Conservation (phyloP, 2,888 invertebrate genomes). For the Philereme transversata region DNA sequence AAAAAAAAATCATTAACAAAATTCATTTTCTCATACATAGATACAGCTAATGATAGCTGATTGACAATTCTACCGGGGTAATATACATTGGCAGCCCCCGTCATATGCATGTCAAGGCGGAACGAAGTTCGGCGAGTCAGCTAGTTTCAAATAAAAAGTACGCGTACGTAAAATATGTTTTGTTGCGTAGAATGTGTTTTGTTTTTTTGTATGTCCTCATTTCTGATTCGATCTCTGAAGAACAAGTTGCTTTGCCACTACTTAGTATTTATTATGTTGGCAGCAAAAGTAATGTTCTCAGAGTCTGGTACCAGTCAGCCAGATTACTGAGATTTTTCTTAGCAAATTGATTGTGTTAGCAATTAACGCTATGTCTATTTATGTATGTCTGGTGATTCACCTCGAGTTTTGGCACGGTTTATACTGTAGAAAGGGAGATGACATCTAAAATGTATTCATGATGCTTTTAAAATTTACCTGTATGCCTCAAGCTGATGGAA, state of each 20-base stretch:
- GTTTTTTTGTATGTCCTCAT: no score
- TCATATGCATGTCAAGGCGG: no score
- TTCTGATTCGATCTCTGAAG: no score
- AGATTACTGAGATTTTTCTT: constrained; percentile 15
- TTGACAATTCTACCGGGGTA: no score
- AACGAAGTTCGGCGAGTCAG: no score
- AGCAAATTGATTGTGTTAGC: constrained; percentile 15
- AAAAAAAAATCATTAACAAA: no score
- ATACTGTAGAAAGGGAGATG: constrained; percentile 6
- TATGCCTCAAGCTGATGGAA: no score
- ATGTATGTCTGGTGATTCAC: constrained; percentile 19
- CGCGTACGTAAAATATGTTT: background rate
- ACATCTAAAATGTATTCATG: background rate
- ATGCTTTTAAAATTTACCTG: no score
- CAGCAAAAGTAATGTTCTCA: constrained; percentile 3
- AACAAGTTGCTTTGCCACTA: background rate
- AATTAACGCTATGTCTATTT: constrained; percentile 23
- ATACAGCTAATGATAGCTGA: no score
- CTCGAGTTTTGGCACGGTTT: constrained; percentile 20
- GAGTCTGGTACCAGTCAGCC: background rate
- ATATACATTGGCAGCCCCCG: no score
- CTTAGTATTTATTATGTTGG: background rate
- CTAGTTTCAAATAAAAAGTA: no score
- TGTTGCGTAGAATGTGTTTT: background rate
- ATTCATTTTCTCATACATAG: no score